Base-by-base conservation (phyloP, 1,140 invertebrate genomes). In the fruit fly (Drosophila melanogaster) region DNA sequence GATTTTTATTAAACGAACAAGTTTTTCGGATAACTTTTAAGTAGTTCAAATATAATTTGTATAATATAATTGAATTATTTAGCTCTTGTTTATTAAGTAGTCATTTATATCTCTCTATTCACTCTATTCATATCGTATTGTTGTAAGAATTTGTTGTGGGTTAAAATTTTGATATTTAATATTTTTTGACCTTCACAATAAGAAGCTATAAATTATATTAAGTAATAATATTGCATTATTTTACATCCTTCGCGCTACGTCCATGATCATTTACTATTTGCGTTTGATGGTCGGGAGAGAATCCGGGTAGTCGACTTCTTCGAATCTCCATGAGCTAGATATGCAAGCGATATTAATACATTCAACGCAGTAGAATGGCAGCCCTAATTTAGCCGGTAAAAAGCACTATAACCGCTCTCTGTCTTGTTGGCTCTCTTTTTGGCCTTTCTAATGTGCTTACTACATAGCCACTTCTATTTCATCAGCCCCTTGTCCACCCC, bases 261-360 rank as follows among this genome's bases (percentile, higher is more conserved):
- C 50, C 15, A 56, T 61, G 58, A 0, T 15, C 4, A 12, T 14
- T n/a, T 14, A 7, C 8, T n/a, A 55, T 47, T 71, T 64, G 14
- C 58, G 57, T 43, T 54, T 30, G 38, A 35, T 38, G 41, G 5
- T 8, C 17, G 33, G 35, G 47, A 66, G 66, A 59, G 47, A 12
- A 71, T 55, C 57, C 58, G 53, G 58, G 76, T 78, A 77, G 76
- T 60, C 76, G 51, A 55, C 74, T 44, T 54, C 43, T 44, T 46
- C 33, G 24, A 17, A 37, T 46, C 11, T n/a, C 47, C 14, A 55
- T 35, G 35, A 17, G 8, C 33, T 24, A 38, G 15, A 26, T 54
- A 53, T 46, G 17, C 33, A 38, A 2, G n/a, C 49, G 10, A 19
- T 19, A 40, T 56, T 40, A 30, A 12, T 30, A 56, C 15, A 56